Base-by-base conservation (phyloP, 1,140 invertebrate species). In the Himalopsyche phryganea region DNA sequence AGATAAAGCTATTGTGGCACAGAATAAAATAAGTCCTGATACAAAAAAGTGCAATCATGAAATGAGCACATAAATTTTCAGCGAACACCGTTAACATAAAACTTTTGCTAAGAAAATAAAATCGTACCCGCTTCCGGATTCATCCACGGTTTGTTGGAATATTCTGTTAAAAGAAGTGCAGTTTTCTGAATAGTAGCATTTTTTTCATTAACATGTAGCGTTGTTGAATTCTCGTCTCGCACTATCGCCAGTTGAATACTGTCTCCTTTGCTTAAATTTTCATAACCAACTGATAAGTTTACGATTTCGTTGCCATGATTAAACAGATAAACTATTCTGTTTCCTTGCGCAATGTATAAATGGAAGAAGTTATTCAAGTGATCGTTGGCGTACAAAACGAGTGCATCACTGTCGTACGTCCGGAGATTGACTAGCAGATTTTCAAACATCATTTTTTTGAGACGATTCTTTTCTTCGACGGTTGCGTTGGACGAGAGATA, bases 291-390 rank as follows among this genome's bases (percentile, higher is more conserved):
- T 11, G 85, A 85, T 47, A 92, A 81, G 67, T 91, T 87, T 42
- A 90, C 81, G 47, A 94, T 90, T 70, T 87, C 84, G 67, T 89
- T 84, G 48, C 82, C 85, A 51, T 87, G 82, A 71, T 95, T 95
- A 68, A 92, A 94, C 1, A 92, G 78, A 67, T 92, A 93, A 0
- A 91, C 83, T 4, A 94, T 82, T 80, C 78, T 76, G 69, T 64
- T 85, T 1, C 85, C 86, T 56, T 88, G 85, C 51, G 86, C 83
- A 23, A 96, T 85, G 71, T 92, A 92, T 6, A 96, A 71, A 71
- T 96, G 92, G 36, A 94, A 85, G 71, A 97, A 96, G 72, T 97
- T 97, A 65, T 95, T 95, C 35, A 94, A 77, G 72, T 95, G 89
- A 76, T 96, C 94, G 69, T 95, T 93, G 4, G 91, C 90, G 67